phyloP scores from a whole-genome alignment of 2,888 invertebrate species.

The Caenorhabditis imperialis region DNA sequence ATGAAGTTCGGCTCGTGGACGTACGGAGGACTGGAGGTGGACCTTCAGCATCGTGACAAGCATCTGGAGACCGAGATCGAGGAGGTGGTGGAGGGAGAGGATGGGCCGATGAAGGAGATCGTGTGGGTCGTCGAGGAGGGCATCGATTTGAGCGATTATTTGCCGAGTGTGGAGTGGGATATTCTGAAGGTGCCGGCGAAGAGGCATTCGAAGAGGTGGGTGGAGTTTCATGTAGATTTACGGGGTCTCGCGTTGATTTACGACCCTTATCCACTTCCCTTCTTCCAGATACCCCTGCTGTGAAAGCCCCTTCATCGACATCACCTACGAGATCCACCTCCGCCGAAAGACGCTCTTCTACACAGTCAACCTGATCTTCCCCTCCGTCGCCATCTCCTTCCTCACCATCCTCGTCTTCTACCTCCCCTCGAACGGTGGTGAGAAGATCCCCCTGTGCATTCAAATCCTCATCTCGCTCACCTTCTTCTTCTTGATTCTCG shows the following conservation, averaged over 20 bases:
- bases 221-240: too few relatives aligned
- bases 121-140: slow-evolving; percentile 81
- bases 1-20: slow-evolving; percentile 77
- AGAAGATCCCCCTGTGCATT: slow-evolving; percentile 95
- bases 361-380: slow-evolving; percentile 83
- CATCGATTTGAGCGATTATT: slow-evolving; percentile 96
- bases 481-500: slow-evolving; percentile 94
- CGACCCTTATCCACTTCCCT: too few relatives aligned
- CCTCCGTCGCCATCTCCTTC: slow-evolving; percentile 78
- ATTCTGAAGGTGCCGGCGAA: slow-evolving; percentile 87
- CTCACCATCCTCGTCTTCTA: slow-evolving; percentile 97
- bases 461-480: slow-evolving; percentile 98
- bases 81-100: slow-evolving; percentile 68
- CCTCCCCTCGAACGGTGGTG: slow-evolving; percentile 95
- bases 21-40: slow-evolving; percentile 77
- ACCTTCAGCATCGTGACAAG: slow-evolving; percentile 75
- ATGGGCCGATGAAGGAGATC: slow-evolving; percentile 69
- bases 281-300: slow-evolving; percentile 90
- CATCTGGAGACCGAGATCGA: slow-evolving; percentile 54
- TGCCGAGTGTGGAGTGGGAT: slow-evolving; percentile 98
- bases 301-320: slow-evolving; percentile 93
- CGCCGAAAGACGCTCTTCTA: slow-evolving; percentile 93
- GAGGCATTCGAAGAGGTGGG: slow-evolving; percentile 77
- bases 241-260: neutral
- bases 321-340: slow-evolving; percentile 96